Conservation (phyloP, 2,797 vertebrate species). For the Pachyuromys duprasi region DNA sequence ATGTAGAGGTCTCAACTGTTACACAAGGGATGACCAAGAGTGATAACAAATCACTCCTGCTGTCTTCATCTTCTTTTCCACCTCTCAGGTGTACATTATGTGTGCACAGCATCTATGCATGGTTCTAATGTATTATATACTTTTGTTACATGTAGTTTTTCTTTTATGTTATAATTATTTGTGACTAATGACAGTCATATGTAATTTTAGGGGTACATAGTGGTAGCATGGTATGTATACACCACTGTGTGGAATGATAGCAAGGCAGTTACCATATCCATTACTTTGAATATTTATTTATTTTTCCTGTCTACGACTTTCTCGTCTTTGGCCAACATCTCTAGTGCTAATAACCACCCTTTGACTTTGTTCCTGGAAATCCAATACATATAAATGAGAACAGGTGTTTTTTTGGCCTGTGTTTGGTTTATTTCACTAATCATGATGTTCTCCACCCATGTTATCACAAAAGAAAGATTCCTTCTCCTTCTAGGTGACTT, state of each 20-base stretch:
- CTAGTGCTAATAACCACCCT: too few relatives aligned
- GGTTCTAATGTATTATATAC: neutral
- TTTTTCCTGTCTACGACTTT: neutral
- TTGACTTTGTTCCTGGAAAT: neutral
- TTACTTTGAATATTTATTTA: neutral
- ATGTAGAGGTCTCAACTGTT: neutral
- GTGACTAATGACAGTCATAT: neutral
- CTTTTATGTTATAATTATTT: neutral
- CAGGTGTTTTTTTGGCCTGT: neutral
- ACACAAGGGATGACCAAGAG: neutral
- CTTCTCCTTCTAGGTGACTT: neutral
- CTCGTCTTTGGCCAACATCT: neutral
- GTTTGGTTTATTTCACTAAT: neutral
- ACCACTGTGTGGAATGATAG: neutral
- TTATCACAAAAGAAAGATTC: neutral
- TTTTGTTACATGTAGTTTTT: neutral
- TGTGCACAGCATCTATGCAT: neutral
- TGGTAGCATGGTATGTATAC: neutral
- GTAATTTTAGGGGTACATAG: neutral
- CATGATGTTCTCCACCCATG: neutral
- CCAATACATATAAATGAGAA: neutral
- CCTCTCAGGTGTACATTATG: neutral
- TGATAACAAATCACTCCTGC: neutral
- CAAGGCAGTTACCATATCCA: neutral
- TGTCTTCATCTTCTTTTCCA: neutral